A percentile compares a stretch with the other conserved stretches of the same genome.
These are phyloP conservation scores for Tetanocera ferruginea DNA, from an alignment of 2,888 invertebrate species.

Conservation along the genomic window DNA sequence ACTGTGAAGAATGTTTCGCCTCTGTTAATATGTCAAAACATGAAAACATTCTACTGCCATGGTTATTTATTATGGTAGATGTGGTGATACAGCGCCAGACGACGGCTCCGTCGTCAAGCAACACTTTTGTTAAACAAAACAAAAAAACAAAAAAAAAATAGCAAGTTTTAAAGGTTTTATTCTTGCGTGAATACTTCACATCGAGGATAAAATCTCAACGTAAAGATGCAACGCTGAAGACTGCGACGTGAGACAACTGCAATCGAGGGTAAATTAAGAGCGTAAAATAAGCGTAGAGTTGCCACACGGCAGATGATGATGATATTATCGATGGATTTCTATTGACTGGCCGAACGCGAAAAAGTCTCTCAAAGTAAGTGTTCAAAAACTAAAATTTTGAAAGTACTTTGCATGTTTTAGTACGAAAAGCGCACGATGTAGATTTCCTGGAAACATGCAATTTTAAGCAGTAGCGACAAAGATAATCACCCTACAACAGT, in stretches of 20 bases:
- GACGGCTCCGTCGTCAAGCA: slow-evolving; percentile 50
- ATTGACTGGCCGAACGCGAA: slow-evolving; percentile 10
- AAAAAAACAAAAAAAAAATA: not conserved
- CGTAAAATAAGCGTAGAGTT: not conserved
- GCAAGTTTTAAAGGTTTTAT: slow-evolving; percentile 16
- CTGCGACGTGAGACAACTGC: not conserved
- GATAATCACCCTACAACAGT: not conserved
- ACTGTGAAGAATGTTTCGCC: slow-evolving; percentile 54
- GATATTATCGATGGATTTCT: slow-evolving; percentile 28
- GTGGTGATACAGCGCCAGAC: slow-evolving; percentile 66
- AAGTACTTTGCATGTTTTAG: slow-evolving; percentile 6
- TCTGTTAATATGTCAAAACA: slow-evolving; percentile 55
- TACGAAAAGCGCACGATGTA: not conserved
- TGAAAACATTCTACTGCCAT: slow-evolving; percentile 58
- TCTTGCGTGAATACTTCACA: slow-evolving; percentile 30
- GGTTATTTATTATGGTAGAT: slow-evolving; percentile 66
- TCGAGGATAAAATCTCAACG: slow-evolving; percentile 28
- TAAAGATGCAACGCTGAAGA: slow-evolving; percentile 10
- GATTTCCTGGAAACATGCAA: slow-evolving; percentile 25
- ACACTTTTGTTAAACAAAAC: slow-evolving; percentile 25
- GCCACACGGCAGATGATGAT: not conserved
- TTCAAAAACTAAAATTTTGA: not conserved
- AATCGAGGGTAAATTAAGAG: slow-evolving; percentile 33
- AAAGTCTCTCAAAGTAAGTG: not conserved
- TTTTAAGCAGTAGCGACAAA: not conserved